Evolutionary conservation across 2,797 vertebrate species (phyloP).

Genomic region (Buphagus erythrorhynchus): DNA sequence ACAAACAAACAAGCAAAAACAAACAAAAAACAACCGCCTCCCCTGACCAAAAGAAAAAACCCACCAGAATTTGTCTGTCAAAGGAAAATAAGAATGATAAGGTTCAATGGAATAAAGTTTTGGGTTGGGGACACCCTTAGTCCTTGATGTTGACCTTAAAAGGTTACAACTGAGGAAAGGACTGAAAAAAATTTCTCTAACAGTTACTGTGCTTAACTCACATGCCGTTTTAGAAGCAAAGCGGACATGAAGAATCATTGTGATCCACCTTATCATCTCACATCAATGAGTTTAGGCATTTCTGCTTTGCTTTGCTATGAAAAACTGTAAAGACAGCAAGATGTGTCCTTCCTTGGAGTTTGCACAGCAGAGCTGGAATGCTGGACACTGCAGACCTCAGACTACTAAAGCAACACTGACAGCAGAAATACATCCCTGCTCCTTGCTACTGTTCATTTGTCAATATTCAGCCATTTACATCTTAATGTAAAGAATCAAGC

Average conservation of each 20-base stretch:
- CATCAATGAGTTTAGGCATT: neutral
- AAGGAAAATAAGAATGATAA: neutral
- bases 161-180: neutral
- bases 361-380: neutral
- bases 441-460: neutral
- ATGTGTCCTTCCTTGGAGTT: neutral
- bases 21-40: no score
- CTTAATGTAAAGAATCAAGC: neutral
- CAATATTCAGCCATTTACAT: neutral
- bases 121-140: neutral
- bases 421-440: neutral
- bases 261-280: neutral
- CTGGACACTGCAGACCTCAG: neutral
- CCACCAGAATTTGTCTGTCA: neutral
- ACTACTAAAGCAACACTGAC: neutral
- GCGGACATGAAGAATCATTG: neutral
- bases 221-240: neutral
- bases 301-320: conserved; percentile 5
- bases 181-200: neutral
- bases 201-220: neutral
- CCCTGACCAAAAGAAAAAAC: neutral
- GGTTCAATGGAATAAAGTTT: neutral
- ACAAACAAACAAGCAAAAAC: neutral
- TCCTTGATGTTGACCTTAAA: neutral
- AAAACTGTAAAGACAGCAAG: neutral